phyloP scores from a whole-genome alignment of 2,797 vertebrate species.

The Lophura swinhoii region DNA sequence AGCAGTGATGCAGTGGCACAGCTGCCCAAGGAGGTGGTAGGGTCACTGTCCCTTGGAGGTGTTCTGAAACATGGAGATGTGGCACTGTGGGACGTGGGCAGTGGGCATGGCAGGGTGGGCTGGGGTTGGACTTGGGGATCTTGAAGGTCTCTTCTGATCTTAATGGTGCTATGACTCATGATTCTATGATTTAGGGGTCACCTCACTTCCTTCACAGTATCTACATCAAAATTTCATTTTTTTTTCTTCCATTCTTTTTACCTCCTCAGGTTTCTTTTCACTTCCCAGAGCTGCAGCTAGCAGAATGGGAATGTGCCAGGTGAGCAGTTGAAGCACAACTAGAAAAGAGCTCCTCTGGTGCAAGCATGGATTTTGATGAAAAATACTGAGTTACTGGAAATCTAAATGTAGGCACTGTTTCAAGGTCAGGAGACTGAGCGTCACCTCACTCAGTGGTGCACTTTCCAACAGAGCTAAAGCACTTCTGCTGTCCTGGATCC shows the following conservation, averaged over 20 bases:
- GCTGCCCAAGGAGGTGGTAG: too few relatives aligned
- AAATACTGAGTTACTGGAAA: conserved; percentile 21
- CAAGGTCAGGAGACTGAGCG: background rate
- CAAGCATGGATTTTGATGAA: background rate
- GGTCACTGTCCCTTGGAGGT: too few relatives aligned
- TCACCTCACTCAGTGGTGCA: background rate
- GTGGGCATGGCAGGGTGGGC: too few relatives aligned
- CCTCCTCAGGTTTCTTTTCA: background rate
- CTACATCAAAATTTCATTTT: background rate
- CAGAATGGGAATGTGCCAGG: background rate
- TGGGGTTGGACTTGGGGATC: too few relatives aligned
- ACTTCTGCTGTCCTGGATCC: background rate
- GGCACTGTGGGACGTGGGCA: too few relatives aligned
- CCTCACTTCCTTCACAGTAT: background rate
- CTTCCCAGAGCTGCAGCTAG: background rate
- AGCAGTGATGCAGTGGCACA: too few relatives aligned
- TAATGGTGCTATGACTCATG: too few relatives aligned
- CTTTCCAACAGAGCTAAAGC: background rate
- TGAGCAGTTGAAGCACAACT: background rate
- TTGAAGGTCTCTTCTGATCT: too few relatives aligned
- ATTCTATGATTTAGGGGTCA: background rate
- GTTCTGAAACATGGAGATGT: too few relatives aligned
- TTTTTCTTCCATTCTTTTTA: background rate
- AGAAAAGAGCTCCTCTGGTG: background rate
- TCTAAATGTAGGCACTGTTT: background rate